These are phyloP conservation scores for Microchrysa polita DNA, from an alignment of 2,888 invertebrate genomes.

Conservation along the genomic window DNA sequence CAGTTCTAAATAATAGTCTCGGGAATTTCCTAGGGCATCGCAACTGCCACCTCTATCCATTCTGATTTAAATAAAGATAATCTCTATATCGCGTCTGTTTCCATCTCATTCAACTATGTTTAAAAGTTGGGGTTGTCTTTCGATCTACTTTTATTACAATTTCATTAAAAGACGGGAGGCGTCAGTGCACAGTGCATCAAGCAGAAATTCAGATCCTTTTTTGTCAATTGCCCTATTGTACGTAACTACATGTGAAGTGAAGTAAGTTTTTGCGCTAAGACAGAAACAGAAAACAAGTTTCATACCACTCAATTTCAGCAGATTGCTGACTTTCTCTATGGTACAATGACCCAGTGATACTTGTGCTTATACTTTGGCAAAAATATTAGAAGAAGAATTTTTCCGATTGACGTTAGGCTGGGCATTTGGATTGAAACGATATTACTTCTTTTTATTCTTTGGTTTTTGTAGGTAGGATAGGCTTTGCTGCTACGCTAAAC, in stretches of 20 bases:
- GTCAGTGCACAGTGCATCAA: too few relatives aligned
- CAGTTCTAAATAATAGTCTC: conserved; percentile 13
- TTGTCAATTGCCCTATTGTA: background rate
- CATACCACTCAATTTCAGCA: background rate
- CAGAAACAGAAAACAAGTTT: background rate
- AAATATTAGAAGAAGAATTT: conserved; percentile 1
- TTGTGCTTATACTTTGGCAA: background rate
- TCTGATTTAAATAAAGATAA: conserved; percentile 22
- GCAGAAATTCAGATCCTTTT: background rate
- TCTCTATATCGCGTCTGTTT: background rate
- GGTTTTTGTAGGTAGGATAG: background rate
- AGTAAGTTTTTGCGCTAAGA: background rate
- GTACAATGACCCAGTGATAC: too few relatives aligned
- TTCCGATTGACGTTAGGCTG: too few relatives aligned
- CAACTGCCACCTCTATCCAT: background rate
- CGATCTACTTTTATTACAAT: conserved; percentile 29
- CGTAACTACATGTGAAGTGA: too few relatives aligned
- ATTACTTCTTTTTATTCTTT: too few relatives aligned
- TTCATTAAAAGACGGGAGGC: conserved; percentile 25
- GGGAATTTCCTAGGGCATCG: conserved; percentile 6
- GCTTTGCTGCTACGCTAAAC: too few relatives aligned
- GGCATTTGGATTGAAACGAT: background rate
- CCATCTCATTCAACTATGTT: background rate
- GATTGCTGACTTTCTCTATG: too few relatives aligned
- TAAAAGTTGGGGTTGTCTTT: background rate